phyloP scores from a whole-genome alignment of 2,113 vertebrate genomes.

The Dryoscopus gambensis region DNA sequence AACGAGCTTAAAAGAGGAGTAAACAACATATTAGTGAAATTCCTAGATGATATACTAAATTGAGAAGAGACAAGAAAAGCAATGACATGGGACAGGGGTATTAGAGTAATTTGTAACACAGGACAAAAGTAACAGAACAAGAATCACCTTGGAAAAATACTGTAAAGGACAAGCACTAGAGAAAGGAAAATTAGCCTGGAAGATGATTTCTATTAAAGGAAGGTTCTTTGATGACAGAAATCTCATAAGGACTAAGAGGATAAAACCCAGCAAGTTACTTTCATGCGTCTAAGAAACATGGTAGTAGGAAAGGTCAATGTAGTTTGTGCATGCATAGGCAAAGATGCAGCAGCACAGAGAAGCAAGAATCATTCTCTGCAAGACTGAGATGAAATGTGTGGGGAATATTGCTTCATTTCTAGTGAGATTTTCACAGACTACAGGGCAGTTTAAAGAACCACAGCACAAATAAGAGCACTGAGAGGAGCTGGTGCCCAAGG shows the following conservation, averaged over 20 bases:
- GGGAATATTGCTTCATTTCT: neutral
- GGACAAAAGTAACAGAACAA: neutral
- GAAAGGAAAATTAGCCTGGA: neutral
- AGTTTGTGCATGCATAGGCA: neutral
- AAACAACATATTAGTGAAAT: neutral
- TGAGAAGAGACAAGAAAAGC: neutral
- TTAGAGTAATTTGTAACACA: neutral
- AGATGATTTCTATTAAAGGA: neutral
- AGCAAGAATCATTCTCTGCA: neutral
- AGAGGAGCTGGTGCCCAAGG: neutral
- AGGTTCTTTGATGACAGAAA: neutral
- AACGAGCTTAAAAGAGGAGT: neutral
- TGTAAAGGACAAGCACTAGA: neutral
- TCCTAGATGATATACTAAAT: neutral
- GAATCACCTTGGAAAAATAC: neutral
- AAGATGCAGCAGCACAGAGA: neutral
- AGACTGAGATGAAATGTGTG: neutral
- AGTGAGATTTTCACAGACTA: neutral
- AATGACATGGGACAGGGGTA: neutral
- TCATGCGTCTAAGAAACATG: neutral
- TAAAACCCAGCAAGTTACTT: neutral
- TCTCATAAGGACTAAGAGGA: neutral
- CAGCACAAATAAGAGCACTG: neutral
- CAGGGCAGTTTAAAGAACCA: neutral
- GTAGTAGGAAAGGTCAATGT: neutral